Percentiles rank a stretch among this genome's conserved stretches.
Conservation (phyloP, 1,140 invertebrate genomes). For the Stenopsyche tienmushanensis region DNA sequence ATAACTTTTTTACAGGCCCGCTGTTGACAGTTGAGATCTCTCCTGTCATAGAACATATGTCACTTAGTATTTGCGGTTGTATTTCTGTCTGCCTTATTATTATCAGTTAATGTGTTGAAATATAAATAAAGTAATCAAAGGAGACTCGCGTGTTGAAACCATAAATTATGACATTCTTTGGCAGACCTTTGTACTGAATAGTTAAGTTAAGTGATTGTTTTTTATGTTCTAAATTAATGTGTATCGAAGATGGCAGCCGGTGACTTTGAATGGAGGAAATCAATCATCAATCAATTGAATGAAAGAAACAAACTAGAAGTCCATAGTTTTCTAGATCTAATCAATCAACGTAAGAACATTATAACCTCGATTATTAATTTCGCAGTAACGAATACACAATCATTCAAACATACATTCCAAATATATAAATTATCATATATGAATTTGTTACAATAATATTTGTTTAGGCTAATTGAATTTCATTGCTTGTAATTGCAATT, state of each 20-base stretch:
- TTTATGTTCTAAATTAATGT: neutral
- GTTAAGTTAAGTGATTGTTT: neutral
- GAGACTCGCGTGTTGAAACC: neutral
- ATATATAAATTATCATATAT: neutral
- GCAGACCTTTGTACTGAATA: neutral
- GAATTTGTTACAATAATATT: neutral
- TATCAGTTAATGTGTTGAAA: neutral
- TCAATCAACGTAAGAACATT: conserved; percentile 52
- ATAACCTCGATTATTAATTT: conserved; percentile 29
- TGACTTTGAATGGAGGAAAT: conserved; percentile 53
- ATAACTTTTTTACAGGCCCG: neutral
- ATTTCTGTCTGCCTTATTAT: neutral
- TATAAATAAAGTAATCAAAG: neutral
- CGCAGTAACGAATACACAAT: neutral
- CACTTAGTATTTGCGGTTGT: conserved; percentile 1
- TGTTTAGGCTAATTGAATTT: neutral
- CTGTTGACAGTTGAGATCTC: conserved; percentile 3
- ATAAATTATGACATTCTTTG: conserved; percentile 1
- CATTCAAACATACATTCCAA: neutral
- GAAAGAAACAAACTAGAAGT: conserved; percentile 53
- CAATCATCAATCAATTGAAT: conserved; percentile 51
- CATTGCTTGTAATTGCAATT: no score
- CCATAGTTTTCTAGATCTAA: conserved; percentile 52
- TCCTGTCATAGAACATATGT: conserved; percentile 26
- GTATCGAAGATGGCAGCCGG: conserved; percentile 42